These are phyloP conservation scores for Coreius guichenoti DNA, from an alignment of 2,797 vertebrate genomes.

Conservation along the genomic window DNA sequence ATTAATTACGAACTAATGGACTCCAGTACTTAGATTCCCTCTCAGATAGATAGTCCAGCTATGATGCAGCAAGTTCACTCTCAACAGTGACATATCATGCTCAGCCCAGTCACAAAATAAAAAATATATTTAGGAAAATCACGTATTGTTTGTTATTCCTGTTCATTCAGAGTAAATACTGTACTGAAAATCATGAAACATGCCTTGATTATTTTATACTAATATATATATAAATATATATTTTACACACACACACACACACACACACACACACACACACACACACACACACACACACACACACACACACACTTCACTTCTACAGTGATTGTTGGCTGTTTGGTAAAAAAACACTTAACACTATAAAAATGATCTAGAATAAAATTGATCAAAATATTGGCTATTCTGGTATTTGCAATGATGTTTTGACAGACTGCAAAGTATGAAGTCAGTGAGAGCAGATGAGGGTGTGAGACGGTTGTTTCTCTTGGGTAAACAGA, in stretches of 20 bases:
- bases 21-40: background rate
- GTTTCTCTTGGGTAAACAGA: slow-evolving; percentile 31
- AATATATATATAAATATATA: too few relatives aligned
- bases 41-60: background rate
- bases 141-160: background rate
- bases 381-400: background rate
- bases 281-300: too few relatives aligned
- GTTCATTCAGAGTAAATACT: background rate
- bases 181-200: background rate
- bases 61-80: background rate
- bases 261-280: too few relatives aligned
- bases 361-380: background rate
- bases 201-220: background rate
- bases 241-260: too few relatives aligned
- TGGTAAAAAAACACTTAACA: background rate
- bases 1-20: background rate
- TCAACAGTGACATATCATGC: background rate
- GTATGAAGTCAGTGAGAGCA: background rate
- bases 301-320: too few relatives aligned
- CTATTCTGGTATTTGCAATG: background rate
- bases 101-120: slow-evolving; percentile 1
- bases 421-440: background rate
- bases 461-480: background rate
- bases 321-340: background rate
- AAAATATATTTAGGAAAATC: background rate